A percentile compares a stretch with the other conserved stretches of the same genome.
Evolutionary conservation across 2,888 invertebrate genomes (phyloP).

Genomic region (Euspilapteryx auroguttella): DNA sequence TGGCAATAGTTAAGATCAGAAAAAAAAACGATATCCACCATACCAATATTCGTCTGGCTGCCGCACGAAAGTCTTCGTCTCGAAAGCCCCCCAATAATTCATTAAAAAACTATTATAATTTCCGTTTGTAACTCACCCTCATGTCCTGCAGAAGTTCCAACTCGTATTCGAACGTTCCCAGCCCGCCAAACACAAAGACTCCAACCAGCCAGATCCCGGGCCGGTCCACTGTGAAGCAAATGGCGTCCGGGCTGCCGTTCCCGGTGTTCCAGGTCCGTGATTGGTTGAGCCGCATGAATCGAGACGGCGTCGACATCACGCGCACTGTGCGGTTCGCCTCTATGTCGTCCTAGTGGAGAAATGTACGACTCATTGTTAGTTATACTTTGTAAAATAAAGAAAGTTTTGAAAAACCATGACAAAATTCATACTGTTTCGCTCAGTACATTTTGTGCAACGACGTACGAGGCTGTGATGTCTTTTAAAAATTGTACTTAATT

Average conservation of each 20-base stretch:
- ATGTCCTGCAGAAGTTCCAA: conserved; percentile 80
- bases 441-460: no score
- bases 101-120: no score
- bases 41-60: no score
- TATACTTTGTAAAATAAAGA: no score
- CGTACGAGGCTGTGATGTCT: no score
- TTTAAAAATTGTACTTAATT: no score
- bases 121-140: conserved; percentile 25
- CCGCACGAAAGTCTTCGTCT: no score
- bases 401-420: no score
- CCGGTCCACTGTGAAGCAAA: conserved; percentile 91
- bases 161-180: conserved; percentile 88
- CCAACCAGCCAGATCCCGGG: conserved; percentile 89
- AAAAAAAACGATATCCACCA: no score
- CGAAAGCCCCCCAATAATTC: no score
- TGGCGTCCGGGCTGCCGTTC: conserved; percentile 94
- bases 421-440: no score
- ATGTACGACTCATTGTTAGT: no score
- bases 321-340: conserved; percentile 72
- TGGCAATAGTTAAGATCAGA: conserved; percentile 13
- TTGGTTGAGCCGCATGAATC: conserved; percentile 89
- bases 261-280: conserved; percentile 96
- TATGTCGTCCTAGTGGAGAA: conserved; percentile 74
- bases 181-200: conserved; percentile 87
- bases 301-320: conserved; percentile 81